Base-by-base conservation (phyloP, 2,888 invertebrate species). In the Chironomus tentans region DNA sequence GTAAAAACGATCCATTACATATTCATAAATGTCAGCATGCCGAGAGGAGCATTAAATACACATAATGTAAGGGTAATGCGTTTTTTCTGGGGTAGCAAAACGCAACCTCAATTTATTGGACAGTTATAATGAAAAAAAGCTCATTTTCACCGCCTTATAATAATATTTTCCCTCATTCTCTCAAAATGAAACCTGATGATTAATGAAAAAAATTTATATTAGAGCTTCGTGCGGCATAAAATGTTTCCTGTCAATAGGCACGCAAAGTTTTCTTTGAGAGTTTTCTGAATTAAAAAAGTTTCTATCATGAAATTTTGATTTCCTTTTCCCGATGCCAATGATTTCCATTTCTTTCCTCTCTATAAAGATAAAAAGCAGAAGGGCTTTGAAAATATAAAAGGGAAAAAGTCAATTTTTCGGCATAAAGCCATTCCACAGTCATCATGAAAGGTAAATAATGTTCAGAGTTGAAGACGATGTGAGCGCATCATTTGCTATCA, bases 201-300 rank as follows among this genome's bases (percentile, higher is more conserved):
- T 68, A 68, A 68, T 68, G 68, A 68, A 68, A 18, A 38, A 68
- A 38, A 28, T 68, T 68, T 68, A 21, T 68, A 21, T 65, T 38
- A 2, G 38, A 10, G 28, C 18, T 46, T 38, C 21, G n/a, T 65
- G 65, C 65, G 15, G 38, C 68, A 68, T 68, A 24, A 65, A 22
- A 18, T 65, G 65, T 2, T 65, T 65, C 21, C 65, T 65, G 21
- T 65, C 24, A 21, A 65, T 65, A 38, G 38, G 65, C 22, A 56
- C 38, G 18, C 56, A 56, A 18, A 15, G 56, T 56, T 38, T 15
- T 56, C 28, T 28, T 28, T 28, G 28, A 28, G 56, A 1, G 15
- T 4, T 15, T 56, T 50, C 10, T 1, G 38, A 38, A 38, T 38
- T 38, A 38, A 38, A 38, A 38, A 38, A 38, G 38, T 38, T 38